Base-by-base conservation (phyloP, 2,797 vertebrate genomes). In the Xiphorhynchus erythropygius region DNA sequence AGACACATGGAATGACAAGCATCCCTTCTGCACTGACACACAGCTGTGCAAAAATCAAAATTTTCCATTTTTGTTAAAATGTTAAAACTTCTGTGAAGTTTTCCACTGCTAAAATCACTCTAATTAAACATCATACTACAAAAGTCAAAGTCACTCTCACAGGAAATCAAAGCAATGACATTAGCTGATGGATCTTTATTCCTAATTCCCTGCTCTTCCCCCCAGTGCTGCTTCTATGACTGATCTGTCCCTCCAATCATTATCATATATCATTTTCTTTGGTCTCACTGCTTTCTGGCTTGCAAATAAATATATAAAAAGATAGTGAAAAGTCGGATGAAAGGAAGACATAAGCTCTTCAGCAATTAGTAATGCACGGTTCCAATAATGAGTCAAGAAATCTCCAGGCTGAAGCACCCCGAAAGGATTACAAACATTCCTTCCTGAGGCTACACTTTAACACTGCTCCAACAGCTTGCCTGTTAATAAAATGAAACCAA, bases 401-500 rank as follows among this genome's bases (percentile, higher is more conserved):
- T 64, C 41, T 70, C 91, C 10, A 84, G 28, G 71, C 30, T 77
- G 74, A 87, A 93, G 73, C 30, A 80, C 35, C 50, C 75, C 78
- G n/a, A 74, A 93, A 81, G 67, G 41, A 90, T 59, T 77, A 68
- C 11, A 60, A 50, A 63, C 60, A 83, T 52, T 92, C 46, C 80
- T 93, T 83, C 93, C 90, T 35, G 18, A 96, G 88, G 90, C 64
- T 87, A 77, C 60, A 77, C 46, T 64, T 80, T 12, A 87, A 25
- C 49, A 63, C 5, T 67, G 67, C 63, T 39, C 41, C 74, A 95
- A 82, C 23, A 65, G 62, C 82, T 44, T 17, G 47, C 30, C 44
- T 84, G 41, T 63, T 90, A 94, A 92, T 67, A 93, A 90, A 95
- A 92, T 11, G 30, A 94, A 93, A 83, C 46, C 74, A 92, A 77